Conservation (phyloP, 2,888 invertebrate genomes). For the Hemaris fuciformis region DNA sequence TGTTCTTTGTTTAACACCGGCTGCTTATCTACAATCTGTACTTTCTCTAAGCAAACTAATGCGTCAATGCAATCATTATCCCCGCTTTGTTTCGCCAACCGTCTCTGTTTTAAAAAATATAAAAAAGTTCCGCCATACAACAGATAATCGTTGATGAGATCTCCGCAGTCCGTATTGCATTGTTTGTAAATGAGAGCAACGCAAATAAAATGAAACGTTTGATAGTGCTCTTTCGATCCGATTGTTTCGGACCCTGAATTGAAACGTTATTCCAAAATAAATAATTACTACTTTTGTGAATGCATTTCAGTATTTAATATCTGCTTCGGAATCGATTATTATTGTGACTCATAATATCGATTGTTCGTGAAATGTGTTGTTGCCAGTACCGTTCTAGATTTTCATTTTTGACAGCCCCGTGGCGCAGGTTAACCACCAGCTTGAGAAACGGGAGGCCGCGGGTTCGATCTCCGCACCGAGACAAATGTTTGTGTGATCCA, state of each 20-base stretch:
- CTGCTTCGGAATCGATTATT: neutral
- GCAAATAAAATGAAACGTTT: constrained; percentile 52
- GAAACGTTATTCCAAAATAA: constrained; percentile 39
- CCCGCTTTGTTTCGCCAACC: constrained; percentile 49
- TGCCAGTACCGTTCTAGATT: no score
- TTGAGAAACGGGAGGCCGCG: no score
- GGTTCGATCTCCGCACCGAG: no score
- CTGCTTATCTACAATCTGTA: constrained; percentile 37
- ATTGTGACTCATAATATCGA: neutral
- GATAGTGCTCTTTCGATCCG: constrained; percentile 46
- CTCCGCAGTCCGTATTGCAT: constrained; percentile 57
- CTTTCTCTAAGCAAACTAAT: constrained; percentile 50
- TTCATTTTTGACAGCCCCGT: no score
- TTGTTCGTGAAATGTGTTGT: neutral
- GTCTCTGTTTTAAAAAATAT: constrained; percentile 32
- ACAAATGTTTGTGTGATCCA: no score
- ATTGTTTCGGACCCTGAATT: constrained; percentile 48
- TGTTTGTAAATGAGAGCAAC: constrained; percentile 72
- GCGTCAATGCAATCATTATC: constrained; percentile 56
- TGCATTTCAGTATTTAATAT: constrained; percentile 29
- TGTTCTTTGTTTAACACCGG: constrained; percentile 39
- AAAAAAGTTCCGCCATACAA: constrained; percentile 21
- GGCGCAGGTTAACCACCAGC: no score
- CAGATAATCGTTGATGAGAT: constrained; percentile 69
- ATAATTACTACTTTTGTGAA: constrained; percentile 28